Evolutionary conservation across 2,888 invertebrate genomes (phyloP).

Genomic region (Euproctis similis): DNA sequence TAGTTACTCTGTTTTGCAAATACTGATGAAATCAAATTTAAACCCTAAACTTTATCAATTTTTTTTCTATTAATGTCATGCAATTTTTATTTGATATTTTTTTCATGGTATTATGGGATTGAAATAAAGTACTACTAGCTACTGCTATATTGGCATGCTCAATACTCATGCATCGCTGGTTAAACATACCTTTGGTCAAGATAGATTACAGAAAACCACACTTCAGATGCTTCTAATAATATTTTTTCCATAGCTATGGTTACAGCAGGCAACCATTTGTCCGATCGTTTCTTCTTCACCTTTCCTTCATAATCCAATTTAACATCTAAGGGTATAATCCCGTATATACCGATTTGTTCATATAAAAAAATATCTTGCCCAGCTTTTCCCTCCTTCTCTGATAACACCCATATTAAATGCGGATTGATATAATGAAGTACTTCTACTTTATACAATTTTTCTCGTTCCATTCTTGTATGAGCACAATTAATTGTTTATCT

Average conservation of each 20-base stretch:
- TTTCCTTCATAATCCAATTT: slow-evolving; percentile 18
- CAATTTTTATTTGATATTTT: too few relatives aligned
- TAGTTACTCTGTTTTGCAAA: too few relatives aligned
- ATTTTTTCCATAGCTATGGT: slow-evolving; percentile 28
- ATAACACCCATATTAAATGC: slow-evolving; percentile 53
- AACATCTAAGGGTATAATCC: slow-evolving; percentile 40
- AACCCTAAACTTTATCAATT: too few relatives aligned
- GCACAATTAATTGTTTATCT: too few relatives aligned
- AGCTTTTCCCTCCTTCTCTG: slow-evolving; percentile 8
- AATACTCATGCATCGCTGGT: too few relatives aligned
- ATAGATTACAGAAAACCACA: slow-evolving; percentile 41
- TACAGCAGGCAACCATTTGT: slow-evolving; percentile 43
- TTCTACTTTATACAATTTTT: slow-evolving; percentile 44
- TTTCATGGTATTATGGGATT: too few relatives aligned
- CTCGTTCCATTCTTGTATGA: slow-evolving; percentile 28
- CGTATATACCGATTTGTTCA: slow-evolving; percentile 55
- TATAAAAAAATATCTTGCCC: slow-evolving; percentile 25
- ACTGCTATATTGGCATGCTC: too few relatives aligned
- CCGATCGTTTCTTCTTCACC: slow-evolving; percentile 22
- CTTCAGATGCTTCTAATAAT: slow-evolving; percentile 26
- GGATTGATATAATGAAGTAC: slow-evolving; percentile 47
- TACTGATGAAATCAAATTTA: too few relatives aligned
- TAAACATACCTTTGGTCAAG: slow-evolving; percentile 41
- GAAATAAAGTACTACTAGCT: too few relatives aligned
- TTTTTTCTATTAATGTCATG: too few relatives aligned